Base-by-base conservation (phyloP, 2,888 invertebrate species). In the Rutpela maculata region DNA sequence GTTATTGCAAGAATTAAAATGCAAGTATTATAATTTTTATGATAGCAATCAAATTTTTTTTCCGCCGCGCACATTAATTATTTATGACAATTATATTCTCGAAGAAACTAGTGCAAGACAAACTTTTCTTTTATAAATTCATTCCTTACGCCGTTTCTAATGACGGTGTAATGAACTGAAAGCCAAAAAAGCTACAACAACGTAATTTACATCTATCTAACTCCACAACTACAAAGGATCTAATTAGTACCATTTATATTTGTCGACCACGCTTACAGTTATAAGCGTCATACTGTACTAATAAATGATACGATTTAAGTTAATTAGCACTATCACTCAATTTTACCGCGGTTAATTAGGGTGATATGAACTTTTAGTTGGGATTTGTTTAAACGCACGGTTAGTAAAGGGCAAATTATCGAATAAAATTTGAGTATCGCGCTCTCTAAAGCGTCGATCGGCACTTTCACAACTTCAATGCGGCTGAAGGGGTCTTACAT, bases 261-360 rank as follows among this genome's bases (percentile, higher is more conserved):
- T 84, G 81, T 85, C 85, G 82, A 87, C 82, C 71, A 86, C 86
- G 83, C 84, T 86, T 82, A 87, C 83, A 76, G 82, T 82, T 72
- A 87, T 83, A 59, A 87, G 81, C 69, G 86, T 87, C 87, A 87
- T 87, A 73, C 75, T 81, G 55, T 15, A 22, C 35, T 17, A 31
- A 50, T 10, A 55, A 75, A 50, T 12, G 50, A 68, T 69, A 62
- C 18, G 55, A 63, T 63, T 50, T 55, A 31, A 38, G 9, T 22
- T 19, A 62, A 67, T 17, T 70, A 50, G n/a, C 72, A 72, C 72
- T 55, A 10, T 19, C 70, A 70, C 70, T 60, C 12, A 38, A 43
- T 70, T 60, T 60, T 35, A 38, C 12, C 43, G 18, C 55, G 18
- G 17, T 63, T 35, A 63, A 35, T 31, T 50, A 50, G 50, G 31